These are phyloP conservation scores for Tupaia tana DNA, from an alignment of 2,113 vertebrate genomes.

Conservation along the genomic window DNA sequence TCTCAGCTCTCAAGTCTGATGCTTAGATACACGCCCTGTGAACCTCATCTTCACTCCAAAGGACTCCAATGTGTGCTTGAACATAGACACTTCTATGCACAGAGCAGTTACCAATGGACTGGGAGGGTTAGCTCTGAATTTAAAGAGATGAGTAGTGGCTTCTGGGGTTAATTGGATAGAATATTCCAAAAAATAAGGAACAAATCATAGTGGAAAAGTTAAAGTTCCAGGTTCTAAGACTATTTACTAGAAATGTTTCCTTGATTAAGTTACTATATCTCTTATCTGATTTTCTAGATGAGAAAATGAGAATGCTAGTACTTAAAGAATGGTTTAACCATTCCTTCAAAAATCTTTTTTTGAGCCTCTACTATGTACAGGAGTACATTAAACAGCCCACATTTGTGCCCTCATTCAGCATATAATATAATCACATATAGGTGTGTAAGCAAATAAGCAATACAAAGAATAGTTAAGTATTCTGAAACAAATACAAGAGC, in stretches of 20 bases:
- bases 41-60: not conserved
- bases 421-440: not conserved
- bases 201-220: not conserved
- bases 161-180: conserved; percentile 6
- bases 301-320: not conserved
- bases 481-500: not conserved
- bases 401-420: not conserved
- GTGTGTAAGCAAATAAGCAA: not conserved
- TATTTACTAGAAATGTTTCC: not conserved
- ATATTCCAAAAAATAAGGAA: not conserved
- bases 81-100: not conserved
- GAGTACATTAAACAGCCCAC: not conserved
- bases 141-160: not conserved
- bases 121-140: not conserved
- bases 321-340: not conserved
- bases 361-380: not conserved
- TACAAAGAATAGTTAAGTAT: not conserved
- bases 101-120: not conserved
- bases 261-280: not conserved
- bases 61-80: not conserved
- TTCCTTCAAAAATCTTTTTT: not conserved
- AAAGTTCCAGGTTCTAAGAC: not conserved
- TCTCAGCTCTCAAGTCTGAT: not conserved
- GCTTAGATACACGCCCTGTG: not conserved
- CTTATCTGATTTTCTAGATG: not conserved